Evolutionary conservation across 2,113 vertebrate species (phyloP), one percentile per base, ranked within the genome.

Genomic region (Pteropus alecto): DNA sequence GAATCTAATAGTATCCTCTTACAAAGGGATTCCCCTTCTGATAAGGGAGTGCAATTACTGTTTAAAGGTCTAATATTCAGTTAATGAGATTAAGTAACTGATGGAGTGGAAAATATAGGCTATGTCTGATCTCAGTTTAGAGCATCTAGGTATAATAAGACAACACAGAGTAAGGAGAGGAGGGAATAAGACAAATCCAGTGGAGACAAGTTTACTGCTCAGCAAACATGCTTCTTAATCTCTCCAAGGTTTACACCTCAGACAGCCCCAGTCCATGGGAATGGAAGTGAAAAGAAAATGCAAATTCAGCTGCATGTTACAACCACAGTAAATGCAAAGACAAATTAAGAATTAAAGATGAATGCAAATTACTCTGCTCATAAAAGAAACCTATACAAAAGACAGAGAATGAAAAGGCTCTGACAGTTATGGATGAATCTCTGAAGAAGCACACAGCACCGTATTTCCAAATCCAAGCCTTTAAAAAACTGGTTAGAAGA

Each of bases 41-140:
- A 97, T 98, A 98, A 98, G 98, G 98, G 98, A 99, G 97, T 98
- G 97, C 97, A 97, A 86, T 90, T 90, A 93, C 97, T 99, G 98
- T 98, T 99, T 99, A 99, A 99, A 99, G 96, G 98, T 99, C 98
- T 99, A 98, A 99, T 99, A 99, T 99, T 99, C 98, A 98, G 97
- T 98, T 99, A 99, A 99, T 97, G 98, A 97, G 98, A 99, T 99
- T 98, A 99, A 97, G 90, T 91, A 97, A 87, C 97, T 98, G 98
- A 90, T 94, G 97, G 97, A 98, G 95, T 98, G 95, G 95, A 98
- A 98, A 98, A 96, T 97, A 98, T 82, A 97, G 97, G 97, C 97
- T 97, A 95, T 97, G 97, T 98, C 96, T 98, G 98, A 97, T 98
- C 97, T 97, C 96, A 97, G 96, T 98, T 98, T 97, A 97, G 61